Evolutionary conservation across 2,113 vertebrate genomes (phyloP).

Genomic region (Orcinus orca): DNA sequence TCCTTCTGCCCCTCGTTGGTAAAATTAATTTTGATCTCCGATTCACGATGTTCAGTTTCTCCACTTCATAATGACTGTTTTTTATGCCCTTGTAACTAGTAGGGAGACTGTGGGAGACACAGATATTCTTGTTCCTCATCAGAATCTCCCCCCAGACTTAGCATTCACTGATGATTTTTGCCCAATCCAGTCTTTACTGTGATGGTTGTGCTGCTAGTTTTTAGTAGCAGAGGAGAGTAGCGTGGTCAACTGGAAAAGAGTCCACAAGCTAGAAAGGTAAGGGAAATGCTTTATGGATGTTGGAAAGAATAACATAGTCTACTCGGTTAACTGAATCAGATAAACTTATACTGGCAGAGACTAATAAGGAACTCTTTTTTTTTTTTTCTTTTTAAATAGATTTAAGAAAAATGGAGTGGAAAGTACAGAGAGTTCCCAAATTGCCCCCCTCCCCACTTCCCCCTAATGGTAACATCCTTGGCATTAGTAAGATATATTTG

Average conservation of each 20-base stretch:
- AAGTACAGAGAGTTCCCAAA: not conserved
- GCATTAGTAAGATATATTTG: not conserved
- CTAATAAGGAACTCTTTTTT: not conserved
- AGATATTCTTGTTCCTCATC: not conserved
- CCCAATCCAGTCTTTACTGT: not conserved
- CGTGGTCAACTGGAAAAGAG: not conserved
- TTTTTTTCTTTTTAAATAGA: not conserved
- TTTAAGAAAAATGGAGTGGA: not conserved
- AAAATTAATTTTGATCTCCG: not conserved
- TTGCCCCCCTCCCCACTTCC: too few species aligned
- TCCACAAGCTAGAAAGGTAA: not conserved
- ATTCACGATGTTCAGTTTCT: not conserved
- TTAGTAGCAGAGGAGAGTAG: not conserved
- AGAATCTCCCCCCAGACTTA: not conserved
- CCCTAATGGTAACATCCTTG: too few species aligned
- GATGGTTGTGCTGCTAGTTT: not conserved
- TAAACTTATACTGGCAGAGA: not conserved
- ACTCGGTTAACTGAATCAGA: not conserved
- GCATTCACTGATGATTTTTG: not conserved
- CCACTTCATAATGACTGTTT: not conserved
- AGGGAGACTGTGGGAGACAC: not conserved
- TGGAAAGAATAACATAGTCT: not conserved
- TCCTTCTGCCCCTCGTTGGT: not conserved
- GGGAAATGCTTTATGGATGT: not conserved
- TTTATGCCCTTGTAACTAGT: not conserved